Base-by-base conservation (phyloP, 2,113 vertebrate genomes). In the Excalfactoria chinensis region DNA sequence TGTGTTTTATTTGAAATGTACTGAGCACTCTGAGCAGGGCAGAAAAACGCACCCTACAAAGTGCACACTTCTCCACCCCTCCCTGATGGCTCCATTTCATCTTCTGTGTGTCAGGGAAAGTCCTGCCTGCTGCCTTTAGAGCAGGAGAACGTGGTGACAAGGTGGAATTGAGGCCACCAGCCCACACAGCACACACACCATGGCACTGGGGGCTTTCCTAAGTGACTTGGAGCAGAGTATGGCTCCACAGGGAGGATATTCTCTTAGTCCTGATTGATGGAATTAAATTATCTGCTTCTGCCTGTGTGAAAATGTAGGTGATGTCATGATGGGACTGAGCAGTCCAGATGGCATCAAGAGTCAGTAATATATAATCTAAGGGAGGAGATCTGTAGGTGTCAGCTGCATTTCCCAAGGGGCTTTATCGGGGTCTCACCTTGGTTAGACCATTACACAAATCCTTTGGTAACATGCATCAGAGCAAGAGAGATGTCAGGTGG, bases 311-410 rank as follows among this genome's bases (percentile, higher is more conserved):
- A 92, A 63, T 0, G 4, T 19, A 32, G 83, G 63, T 91, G 85
- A 95, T 80, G 72, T 89, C 85, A 93, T 51, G 75, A 16, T n/a
- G 51, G 34, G 28, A 37, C 37, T 0, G 1, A 70, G 78, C 77
- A n/a, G 72, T 71, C 82, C 46, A 68, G 66, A 64, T 64, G 32
- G 23, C 69, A 43, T 56, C 66, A 85, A 75, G 34, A 83, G 26
- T 63, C 68, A 83, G 89, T 41, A 67, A 9, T 13, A 68, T 56
- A 37, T 95, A 89, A 95, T 93, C 75, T 94, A 67, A 94, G 55
- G 71, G 87, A 89, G 73, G 49, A 93, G 75, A 68, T 73, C 11
- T 4, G 44, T 23, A 44, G 34, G 19, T 63, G 32, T 91, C 41
- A 60, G 60, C 41, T 91, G 32, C 25, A 26, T 77, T 68, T 95